Percentiles rank a stretch among this genome's conserved stretches.
Evolutionary conservation across 2,888 invertebrate genomes (phyloP).

Genomic region (Cetonia aurata): DNA sequence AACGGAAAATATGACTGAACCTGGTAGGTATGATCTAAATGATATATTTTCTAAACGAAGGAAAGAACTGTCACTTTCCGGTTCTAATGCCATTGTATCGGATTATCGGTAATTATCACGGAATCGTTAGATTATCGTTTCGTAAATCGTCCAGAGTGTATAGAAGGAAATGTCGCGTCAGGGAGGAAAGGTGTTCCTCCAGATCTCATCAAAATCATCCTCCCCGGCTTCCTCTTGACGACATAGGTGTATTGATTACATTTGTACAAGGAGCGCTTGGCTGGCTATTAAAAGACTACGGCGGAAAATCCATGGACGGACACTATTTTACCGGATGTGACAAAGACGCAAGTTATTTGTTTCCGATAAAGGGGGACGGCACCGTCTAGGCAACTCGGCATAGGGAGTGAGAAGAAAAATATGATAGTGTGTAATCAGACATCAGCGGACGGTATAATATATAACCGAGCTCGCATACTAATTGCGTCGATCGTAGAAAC

Average conservation of each 20-base stretch:
- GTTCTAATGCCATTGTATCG: no score
- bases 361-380: slow-evolving; percentile 64
- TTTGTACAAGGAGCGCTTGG: slow-evolving; percentile 54
- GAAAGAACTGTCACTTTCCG: no score
- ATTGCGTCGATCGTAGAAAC: slow-evolving; percentile 53
- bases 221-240: slow-evolving; percentile 48
- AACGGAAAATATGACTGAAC: no score
- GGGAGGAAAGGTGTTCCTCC: background rate
- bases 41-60: no score
- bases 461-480: slow-evolving; percentile 62
- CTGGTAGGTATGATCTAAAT: no score
- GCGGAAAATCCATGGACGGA: slow-evolving; percentile 55
- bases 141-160: background rate
- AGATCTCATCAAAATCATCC: slow-evolving; percentile 25
- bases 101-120: background rate
- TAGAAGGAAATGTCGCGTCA: background rate
- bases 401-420: slow-evolving; percentile 63
- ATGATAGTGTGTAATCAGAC: slow-evolving; percentile 67
- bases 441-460: slow-evolving; percentile 63
- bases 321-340: slow-evolving; percentile 65
- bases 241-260: slow-evolving; percentile 49
- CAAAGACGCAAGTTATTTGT: slow-evolving; percentile 65
- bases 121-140: background rate
- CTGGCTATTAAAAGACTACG: slow-evolving; percentile 59
- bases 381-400: slow-evolving; percentile 50